A percentile compares a stretch with the other conserved stretches of the same genome.
Conservation (phyloP, 2,797 vertebrate genomes). For the Pelodytes ibericus region DNA sequence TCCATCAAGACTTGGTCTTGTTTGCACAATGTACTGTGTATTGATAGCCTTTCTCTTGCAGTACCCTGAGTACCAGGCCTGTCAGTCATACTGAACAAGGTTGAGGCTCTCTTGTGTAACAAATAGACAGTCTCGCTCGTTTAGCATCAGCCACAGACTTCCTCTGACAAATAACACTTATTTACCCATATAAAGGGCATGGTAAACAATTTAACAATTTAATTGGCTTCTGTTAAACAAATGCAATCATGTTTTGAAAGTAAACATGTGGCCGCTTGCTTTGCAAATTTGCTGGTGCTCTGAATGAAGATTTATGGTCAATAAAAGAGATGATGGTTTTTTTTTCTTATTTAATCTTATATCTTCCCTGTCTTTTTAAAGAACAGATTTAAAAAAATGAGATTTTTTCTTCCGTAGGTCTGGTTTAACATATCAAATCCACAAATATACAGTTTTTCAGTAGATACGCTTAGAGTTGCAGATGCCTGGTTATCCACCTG, state of each 20-base stretch:
- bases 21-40: constrained; percentile 28
- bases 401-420: no score
- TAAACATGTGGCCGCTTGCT: constrained; percentile 13
- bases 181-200: neutral
- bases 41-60: constrained; percentile 27
- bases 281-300: neutral
- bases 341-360: no score
- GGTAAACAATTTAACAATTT: constrained; percentile 41
- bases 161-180: constrained; percentile 18
- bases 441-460: no score
- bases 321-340: neutral
- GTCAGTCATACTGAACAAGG: constrained; percentile 18
- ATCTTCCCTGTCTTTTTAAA: no score
- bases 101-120: neutral
- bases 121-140: constrained; percentile 12
- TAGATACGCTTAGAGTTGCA: no score
- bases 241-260: constrained; percentile 15
- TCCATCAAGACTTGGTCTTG: constrained; percentile 35
- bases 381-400: no score
- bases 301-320: neutral
- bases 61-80: neutral
- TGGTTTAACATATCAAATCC: no score
- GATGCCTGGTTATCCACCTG: no score
- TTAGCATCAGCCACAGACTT: constrained; percentile 8
- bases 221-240: constrained; percentile 21